Conservation (phyloP, 2,113 vertebrate species). For the Ia io region DNA sequence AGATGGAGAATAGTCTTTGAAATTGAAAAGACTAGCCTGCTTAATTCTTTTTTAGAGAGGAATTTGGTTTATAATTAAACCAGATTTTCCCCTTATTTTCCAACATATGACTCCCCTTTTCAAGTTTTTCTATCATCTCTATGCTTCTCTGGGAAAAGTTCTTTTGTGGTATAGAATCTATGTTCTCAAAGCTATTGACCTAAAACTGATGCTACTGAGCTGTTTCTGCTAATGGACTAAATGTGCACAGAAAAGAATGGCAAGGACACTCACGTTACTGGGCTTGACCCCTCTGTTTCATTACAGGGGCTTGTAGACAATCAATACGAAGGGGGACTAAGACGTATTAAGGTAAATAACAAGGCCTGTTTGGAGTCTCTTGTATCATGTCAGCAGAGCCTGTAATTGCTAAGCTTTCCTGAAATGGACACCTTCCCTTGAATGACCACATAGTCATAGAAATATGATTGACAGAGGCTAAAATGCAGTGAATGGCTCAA, state of each 20-base stretch:
- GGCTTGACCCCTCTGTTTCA: not conserved
- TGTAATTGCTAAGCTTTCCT: not conserved
- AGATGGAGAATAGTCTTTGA: not conserved
- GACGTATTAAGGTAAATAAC: constrained; percentile 38
- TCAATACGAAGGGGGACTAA: not conserved
- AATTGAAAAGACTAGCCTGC: not conserved
- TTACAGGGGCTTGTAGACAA: not conserved
- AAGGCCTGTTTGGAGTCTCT: constrained; percentile 32
- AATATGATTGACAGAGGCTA: constrained; percentile 43
- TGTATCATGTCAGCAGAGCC: not conserved
- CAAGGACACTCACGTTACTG: not conserved
- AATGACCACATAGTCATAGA: constrained; percentile 20
- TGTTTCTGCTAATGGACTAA: constrained; percentile 49
- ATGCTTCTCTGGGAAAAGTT: not conserved
- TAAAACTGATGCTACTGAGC: not conserved
- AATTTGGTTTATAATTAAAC: not conserved
- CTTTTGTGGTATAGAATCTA: not conserved
- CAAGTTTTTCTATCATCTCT: not conserved
- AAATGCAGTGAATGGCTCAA: constrained; percentile 37
- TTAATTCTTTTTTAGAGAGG: not conserved
- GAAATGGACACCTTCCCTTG: not conserved
- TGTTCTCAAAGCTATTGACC: constrained; percentile 58
- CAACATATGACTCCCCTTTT: not conserved
- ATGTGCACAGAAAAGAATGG: not conserved
- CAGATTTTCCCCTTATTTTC: not conserved